Conservation (phyloP, 2,113 vertebrate genomes). For the Eudyptes chrysolophus region DNA sequence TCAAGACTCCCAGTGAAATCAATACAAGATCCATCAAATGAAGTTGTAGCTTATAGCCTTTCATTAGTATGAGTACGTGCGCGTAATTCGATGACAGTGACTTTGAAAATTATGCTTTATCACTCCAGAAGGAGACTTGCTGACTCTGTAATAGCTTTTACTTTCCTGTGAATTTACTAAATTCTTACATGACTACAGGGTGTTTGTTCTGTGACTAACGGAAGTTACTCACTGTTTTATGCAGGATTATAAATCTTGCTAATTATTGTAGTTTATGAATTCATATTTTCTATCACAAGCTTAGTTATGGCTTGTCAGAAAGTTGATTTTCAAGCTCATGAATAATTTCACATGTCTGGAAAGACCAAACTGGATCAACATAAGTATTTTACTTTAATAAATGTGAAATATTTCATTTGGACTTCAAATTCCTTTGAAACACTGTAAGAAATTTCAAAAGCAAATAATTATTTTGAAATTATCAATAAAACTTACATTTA, state of each 20-base stretch:
- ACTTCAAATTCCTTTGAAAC: background rate
- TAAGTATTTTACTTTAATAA: background rate
- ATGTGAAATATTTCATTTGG: background rate
- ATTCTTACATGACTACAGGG: background rate
- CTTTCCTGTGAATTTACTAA: background rate
- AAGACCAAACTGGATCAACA: background rate
- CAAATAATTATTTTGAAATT: background rate
- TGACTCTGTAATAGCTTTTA: background rate
- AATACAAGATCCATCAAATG: background rate
- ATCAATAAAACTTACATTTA: background rate
- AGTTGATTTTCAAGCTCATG: background rate
- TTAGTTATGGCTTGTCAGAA: background rate
- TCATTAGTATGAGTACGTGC: background rate
- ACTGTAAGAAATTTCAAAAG: background rate
- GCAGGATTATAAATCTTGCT: background rate
- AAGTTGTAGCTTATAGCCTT: background rate
- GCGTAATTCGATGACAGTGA: background rate
- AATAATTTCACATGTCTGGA: background rate
- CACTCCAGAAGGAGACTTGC: background rate
- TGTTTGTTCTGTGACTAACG: background rate
- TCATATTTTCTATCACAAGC: background rate
- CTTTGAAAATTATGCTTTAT: background rate
- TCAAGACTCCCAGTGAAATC: background rate
- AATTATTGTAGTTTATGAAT: background rate
- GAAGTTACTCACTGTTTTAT: background rate